Evolutionary conservation across 2,888 invertebrate species (phyloP).

Genomic region (Anaspis maculata): DNA sequence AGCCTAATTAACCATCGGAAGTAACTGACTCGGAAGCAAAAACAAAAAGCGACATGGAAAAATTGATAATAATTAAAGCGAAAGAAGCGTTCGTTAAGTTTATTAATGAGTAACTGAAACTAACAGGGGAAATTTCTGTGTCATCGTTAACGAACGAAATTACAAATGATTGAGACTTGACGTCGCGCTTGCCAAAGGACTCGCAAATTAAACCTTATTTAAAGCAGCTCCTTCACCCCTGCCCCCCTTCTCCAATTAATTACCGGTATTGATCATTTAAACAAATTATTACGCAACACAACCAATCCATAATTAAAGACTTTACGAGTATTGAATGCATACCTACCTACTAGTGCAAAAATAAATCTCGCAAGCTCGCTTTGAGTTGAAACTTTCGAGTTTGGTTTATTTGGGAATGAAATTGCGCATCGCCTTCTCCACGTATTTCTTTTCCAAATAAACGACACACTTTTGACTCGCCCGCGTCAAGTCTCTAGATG

Average conservation of each 20-base stretch:
- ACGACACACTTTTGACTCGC: too few relatives aligned
- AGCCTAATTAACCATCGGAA: conserved; percentile 9
- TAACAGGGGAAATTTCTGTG: conserved; percentile 12
- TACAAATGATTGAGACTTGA: conserved; percentile 14
- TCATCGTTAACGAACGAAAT: conserved; percentile 16
- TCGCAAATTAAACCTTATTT: conserved; percentile 14
- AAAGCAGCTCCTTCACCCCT: conserved; percentile 6
- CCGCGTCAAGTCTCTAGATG: too few relatives aligned
- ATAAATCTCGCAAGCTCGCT: too few relatives aligned
- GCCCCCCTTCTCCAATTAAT: conserved; percentile 9
- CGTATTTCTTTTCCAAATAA: too few relatives aligned
- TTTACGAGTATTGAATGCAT: too few relatives aligned
- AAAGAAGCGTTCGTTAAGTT: conserved; percentile 12
- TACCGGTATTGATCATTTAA: conserved; percentile 7
- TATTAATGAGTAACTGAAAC: conserved; percentile 14
- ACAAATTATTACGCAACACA: too few relatives aligned
- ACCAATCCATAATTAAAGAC: too few relatives aligned
- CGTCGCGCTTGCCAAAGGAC: conserved; percentile 13
- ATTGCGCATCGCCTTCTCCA: too few relatives aligned
- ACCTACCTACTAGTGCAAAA: too few relatives aligned
- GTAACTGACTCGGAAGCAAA: conserved; percentile 10
- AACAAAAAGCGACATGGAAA: conserved; percentile 5
- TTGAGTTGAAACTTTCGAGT: too few relatives aligned
- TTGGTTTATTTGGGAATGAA: too few relatives aligned
- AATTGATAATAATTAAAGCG: conserved; percentile 13